Evolutionary conservation across 2,888 invertebrate species (phyloP), one percentile per base, ranked within the genome.

Genomic region (Sphinx pinastri): DNA sequence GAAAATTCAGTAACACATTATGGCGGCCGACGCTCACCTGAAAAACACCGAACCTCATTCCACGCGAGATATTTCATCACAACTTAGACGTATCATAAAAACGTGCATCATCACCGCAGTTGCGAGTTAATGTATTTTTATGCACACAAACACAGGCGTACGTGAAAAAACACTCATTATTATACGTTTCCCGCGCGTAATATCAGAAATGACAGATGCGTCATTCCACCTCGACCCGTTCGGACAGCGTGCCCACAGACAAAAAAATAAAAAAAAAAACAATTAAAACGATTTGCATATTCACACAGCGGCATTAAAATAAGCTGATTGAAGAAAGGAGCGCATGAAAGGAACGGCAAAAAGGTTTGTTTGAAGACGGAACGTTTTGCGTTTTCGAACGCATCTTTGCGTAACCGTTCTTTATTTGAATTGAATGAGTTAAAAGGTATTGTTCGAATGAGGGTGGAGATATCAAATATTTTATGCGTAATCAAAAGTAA

Each of bases 191-290:
- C 70, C 85, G 79, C 84, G 85, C 89, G 89, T 87, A 90, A 91
- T 91, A 92, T 88, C 86, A 84, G 71, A 88, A 88, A 92, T 92
- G 92, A 92, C 93, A 93, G 93, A 93, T 93, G 93, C 89, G 83
- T 89, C 91, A 91, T 86, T 85, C 82, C 83, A 77, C 78, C 75
- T 81, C 75, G 80, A 77, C 80, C 80, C 68, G 67, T 69, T 54
- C 54, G 54, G 60, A 60, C 60, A 69, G 19, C 63, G 19, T 52
- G 69, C 60, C 52, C 63, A 69, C 69, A 54, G 54, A 63, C 63
- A 63, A 78, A 78, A 79, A 78, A 81, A 78, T 82, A 79, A 75
- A 76, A 76, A 73, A 83, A 87, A 88, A 88, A 83, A 92, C 90
- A 91, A 92, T 91, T 87, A 91, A 84, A 86, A 49, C 49, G 80